Base-by-base conservation (phyloP, 30 jellyfish, hydroid and myxozoan species). In the Aurelia sp. region DNA sequence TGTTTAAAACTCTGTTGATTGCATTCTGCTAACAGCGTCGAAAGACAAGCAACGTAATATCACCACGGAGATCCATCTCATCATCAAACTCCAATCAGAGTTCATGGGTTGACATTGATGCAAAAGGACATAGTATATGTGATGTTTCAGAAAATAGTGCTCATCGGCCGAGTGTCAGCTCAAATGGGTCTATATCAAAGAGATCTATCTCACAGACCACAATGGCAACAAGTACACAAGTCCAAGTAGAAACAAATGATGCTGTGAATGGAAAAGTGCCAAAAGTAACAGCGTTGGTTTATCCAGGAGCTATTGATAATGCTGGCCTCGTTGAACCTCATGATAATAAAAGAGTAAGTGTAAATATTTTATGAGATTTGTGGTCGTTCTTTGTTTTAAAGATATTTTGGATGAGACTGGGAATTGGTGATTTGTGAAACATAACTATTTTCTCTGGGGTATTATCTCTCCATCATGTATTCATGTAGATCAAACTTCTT, bases 281-380 rank as follows among this genome's bases (percentile, higher is more conserved):
- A 0, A 85, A 73, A 38, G 82, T 71, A 15, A 64, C 81, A 27
- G 20, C 96, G 20, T n/a, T 20, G 55, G 73, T 47, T 17, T 52
- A 35, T 8, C 95, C 90, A n/a, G 98, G 98, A 19, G 65, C 79
- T 6, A 87, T 92, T 48, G 98, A 92, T 67, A 92, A 92, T 70
- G 40, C 74, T 18, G 58, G 57, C 18, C 60, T 92, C 2, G 58
- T 92, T 31, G 88, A 67, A 52, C 98, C 89, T 21, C 31, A 44
- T 61, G 98, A 92, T 65, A 71, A 63, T 12, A 81, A 80, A 72
- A 92, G 81, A 84, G 98, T 92, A 80, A n/a, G 55, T 4, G n/a
- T 8, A 24, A 10, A 52, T 19, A 4, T 0, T 44, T 13, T 44
- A 5, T 44, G 55, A 44, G 55, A 44, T 44, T 7, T 44, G 55